Percentiles rank a stretch among this genome's conserved stretches.
phyloP scores from a whole-genome alignment of 2,113 vertebrate species.

The Clarias gariepinus region DNA sequence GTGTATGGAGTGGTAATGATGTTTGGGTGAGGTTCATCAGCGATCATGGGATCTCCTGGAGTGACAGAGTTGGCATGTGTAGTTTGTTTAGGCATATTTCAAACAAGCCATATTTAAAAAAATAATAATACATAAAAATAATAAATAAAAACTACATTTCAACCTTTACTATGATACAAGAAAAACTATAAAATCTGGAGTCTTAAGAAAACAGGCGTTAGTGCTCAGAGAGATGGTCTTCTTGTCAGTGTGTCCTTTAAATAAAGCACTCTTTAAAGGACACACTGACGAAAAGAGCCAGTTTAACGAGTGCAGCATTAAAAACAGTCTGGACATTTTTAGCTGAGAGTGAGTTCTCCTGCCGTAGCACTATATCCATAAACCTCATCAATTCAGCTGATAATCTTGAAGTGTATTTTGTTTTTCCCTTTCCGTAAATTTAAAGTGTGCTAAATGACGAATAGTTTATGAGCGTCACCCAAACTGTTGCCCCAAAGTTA shows the following conservation, averaged over 20 bases:
- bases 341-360: neutral
- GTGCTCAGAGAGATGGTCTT: too few relatives aligned
- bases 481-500: neutral
- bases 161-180: neutral
- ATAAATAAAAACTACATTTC: neutral
- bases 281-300: neutral
- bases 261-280: too few relatives aligned
- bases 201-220: too few relatives aligned
- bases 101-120: too few relatives aligned
- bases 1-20: too few relatives aligned
- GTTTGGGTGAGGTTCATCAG: too few relatives aligned
- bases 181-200: too few relatives aligned
- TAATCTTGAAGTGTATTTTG: neutral
- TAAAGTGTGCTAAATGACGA: neutral
- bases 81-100: too few relatives aligned
- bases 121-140: too few relatives aligned
- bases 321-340: neutral
- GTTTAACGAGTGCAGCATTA: neutral
- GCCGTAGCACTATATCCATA: neutral
- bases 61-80: too few relatives aligned
- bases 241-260: neutral
- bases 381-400: neutral
- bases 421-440: neutral
- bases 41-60: too few relatives aligned
- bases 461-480: neutral